Evolutionary conservation across 2,888 invertebrate genomes (phyloP).

Genomic region (Megalurothrips usitatus): DNA sequence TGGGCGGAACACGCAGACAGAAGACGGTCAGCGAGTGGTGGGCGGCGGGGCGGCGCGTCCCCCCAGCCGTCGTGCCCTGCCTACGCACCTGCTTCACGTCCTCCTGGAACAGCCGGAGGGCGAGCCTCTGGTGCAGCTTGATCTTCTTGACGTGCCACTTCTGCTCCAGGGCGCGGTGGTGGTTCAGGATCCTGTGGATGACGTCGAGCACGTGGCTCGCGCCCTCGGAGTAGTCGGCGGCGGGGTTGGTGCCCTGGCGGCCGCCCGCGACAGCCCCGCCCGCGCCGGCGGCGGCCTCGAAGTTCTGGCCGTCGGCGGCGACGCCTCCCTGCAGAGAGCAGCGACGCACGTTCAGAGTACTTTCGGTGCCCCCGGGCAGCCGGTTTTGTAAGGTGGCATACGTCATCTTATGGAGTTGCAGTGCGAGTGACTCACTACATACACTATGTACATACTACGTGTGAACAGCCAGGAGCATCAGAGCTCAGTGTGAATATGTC

Average conservation of each 20-base stretch:
- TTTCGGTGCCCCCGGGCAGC: background rate
- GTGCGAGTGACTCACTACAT: too few species aligned
- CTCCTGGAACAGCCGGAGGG: slow-evolving; percentile 88
- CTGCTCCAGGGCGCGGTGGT: slow-evolving; percentile 88
- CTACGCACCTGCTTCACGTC: slow-evolving; percentile 85
- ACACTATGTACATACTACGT: too few species aligned
- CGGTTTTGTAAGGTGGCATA: too few species aligned
- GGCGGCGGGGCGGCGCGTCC: too few species aligned
- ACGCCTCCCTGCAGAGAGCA: slow-evolving; percentile 35
- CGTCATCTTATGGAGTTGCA: too few species aligned
- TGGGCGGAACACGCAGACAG: slow-evolving; percentile 44
- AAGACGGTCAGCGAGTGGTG: background rate
- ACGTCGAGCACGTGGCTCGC: slow-evolving; percentile 94
- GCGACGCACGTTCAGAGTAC: background rate
- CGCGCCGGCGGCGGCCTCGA: slow-evolving; percentile 51
- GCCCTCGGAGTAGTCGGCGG: slow-evolving; percentile 93
- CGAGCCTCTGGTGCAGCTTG: slow-evolving; percentile 89
- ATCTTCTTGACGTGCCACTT: slow-evolving; percentile 94
- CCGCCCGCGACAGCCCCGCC: slow-evolving; percentile 44
- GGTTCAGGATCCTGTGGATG: slow-evolving; percentile 93
- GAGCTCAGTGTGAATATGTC: too few species aligned
- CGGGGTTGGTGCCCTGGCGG: slow-evolving; percentile 74
- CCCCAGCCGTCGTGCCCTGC: background rate
- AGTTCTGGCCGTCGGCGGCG: slow-evolving; percentile 36
- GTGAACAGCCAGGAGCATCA: too few species aligned